Evolutionary conservation across 2,888 invertebrate species (phyloP), one percentile per base, ranked within the genome.

Genomic region (Dasysyrphus tricinctus): DNA sequence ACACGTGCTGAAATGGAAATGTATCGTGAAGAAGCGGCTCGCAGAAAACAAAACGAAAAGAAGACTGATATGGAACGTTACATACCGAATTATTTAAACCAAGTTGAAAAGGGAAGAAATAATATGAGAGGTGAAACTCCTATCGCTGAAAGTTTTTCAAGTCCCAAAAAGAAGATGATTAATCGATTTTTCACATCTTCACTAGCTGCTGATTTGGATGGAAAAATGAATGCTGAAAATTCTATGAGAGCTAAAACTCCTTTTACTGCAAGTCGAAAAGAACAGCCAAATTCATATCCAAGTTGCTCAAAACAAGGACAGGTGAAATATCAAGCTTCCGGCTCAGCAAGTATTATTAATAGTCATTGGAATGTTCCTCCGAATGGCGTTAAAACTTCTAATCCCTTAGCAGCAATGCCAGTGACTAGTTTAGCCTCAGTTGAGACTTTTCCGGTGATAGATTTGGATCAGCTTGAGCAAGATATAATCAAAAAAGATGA

Each of bases 1-100:
- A 80, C 80, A 0, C 75, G 72, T 8, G 75, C 57, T 4, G 74
- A 80, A 16, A 80, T 75, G 75, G 37, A 78, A 8, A 12, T 44
- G 16, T 34, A 69, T 67, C 78, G 54, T n/a, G 51, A 74, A 37
- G 67, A 79, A 63, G n/a, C 65, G 29, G 42, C 75, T 1, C 24
- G 49, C 8, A 47, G n/a, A n/a, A 54, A 54, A n/a, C 51, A 54
- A 42, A 69, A 69, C 3, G 24, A 14, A 24, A 69, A 69, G 39
- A 69, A 69, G 24, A 51, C 37, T 24, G 69, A 69, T 37, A 37
- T 47, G 29, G 65, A 65, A 24, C 67, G 37, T 14, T 51, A n/a
- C 16, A 49, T 49, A 16, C 51, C 37, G 12, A 49, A 49, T 5
- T 67, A 19, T 14, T n/a, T 12, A 7, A n/a, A 37, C 2, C n/a